phyloP scores from a whole-genome alignment of 2,113 vertebrate genomes.

The Rhinoptilus africanus region DNA sequence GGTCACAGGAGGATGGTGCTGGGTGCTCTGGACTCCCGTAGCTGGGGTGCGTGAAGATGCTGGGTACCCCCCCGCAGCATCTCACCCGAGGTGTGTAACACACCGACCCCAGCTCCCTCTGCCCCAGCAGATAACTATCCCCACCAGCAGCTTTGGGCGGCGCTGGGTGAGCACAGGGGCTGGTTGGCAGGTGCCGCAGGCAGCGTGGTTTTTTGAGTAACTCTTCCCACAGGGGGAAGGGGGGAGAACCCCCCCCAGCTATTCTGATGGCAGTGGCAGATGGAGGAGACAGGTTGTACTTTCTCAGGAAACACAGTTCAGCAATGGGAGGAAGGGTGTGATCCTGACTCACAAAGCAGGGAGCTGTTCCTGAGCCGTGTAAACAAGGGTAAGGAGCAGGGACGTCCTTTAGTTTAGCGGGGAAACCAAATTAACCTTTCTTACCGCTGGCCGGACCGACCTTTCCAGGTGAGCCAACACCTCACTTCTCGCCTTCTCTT shows the following conservation, averaged over 20 bases:
- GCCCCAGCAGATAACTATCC: background rate
- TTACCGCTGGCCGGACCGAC: background rate
- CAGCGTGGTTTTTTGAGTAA: background rate
- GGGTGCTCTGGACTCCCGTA: background rate
- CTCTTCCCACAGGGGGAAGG: rapidly evolving
- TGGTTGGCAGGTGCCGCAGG: background rate
- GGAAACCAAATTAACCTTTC: background rate
- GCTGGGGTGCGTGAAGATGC: background rate
- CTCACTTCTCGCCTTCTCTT: background rate
- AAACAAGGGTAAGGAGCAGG: background rate
- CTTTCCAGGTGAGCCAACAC: background rate
- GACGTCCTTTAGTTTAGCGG: background rate
- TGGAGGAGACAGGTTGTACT: conserved; percentile 20
- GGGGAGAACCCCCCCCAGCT: background rate
- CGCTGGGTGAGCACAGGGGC: background rate
- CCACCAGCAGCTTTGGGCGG: too few species aligned
- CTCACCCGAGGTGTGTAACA: rapidly evolving
- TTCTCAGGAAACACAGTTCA: background rate
- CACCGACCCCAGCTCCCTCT: rapidly evolving
- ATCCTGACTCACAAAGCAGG: background rate
- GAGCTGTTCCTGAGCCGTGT: background rate
- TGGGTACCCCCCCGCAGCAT: background rate
- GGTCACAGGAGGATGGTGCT: background rate
- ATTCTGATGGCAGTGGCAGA: background rate
- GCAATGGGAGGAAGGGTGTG: conserved; percentile 10